Evolutionary conservation across 2,888 invertebrate genomes (phyloP), one percentile per base, ranked within the genome.

Genomic region (Chironomus tentans): DNA sequence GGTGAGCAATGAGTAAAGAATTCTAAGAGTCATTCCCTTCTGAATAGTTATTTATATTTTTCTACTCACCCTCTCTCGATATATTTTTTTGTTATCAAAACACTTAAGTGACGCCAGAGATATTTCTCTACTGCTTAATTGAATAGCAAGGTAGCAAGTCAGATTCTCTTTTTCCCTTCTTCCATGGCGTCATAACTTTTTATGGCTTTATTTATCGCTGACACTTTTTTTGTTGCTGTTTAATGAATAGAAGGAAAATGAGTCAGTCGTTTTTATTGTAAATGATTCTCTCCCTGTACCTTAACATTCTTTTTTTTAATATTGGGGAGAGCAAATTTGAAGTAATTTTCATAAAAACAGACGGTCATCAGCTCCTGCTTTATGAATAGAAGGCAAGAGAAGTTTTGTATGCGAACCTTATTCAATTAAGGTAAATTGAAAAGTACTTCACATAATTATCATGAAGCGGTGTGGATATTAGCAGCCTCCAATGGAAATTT

Each of bases 381-480:
- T 56, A 56, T 56, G 18, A 56, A 18, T 38, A 15, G 15, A 56
- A 56, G 50, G 15, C n/a, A n/a, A n/a, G n/a, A n/a, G n/a, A n/a
- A n/a, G 15, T 15, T 28, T 15, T 48, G 18, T 70, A 22, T 22
- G 18, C 7, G 70, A 18, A 50, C 72, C 62, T 50, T 28, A 72
- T 72, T 72, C 72, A 72, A 72, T 72, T 72, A 72, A 72, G 62
- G 61, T 72, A 46, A 28, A 72, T 50, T 61, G 72, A 72, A 61
- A 72, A 62, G 72, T 61, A 18, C 62, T 72, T 72, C 72, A 72
- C 62, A 56, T 72, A 72, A 72, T 72, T 72, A 72, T 56, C 56
- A 18, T 56, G 15, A 56, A 56, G 56, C 62, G 72, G 72, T 72
- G 15, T 13, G 28, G 21, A 65, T 61, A 38, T 72, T 72, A 24